Evolutionary conservation across 2,797 vertebrate species (phyloP), one percentile per base, ranked within the genome.

Genomic region (Australoheros facetus): DNA sequence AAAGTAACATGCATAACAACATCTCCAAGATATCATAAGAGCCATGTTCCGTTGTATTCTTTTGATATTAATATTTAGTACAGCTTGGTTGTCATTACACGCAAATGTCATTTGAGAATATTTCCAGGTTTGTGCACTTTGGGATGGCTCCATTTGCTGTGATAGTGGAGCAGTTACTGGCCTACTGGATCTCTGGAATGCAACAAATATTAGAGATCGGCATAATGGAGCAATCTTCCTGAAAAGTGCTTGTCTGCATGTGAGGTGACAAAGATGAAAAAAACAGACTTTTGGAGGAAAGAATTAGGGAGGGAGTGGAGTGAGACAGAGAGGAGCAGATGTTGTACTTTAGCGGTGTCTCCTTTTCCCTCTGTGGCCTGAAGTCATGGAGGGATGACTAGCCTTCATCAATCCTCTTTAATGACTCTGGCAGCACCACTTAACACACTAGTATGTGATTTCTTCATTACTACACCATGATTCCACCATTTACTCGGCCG

Each of bases 371-470:
- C 77, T 69, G 82, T 88, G 89, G 91, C 88, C 92, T 78, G 82
- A 72, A 91, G 89, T 91, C 86, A 86, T 75, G 81, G 80, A 83
- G 88, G 85, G 81, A 88, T 89, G 90, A 91, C 82, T 87, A 58
- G 81, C 91, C 87, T 91, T 91, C 92, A 94, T 93, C 93, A 93
- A 89, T 92, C 88, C 86, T 88, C 86, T 86, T 87, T 93, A 93
- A 94, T 87, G 89, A 88, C 85, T 85, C 83, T 87, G 85, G 91
- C 90, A 89, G 88, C 85, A 85, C 80, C 85, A 81, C 86, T 93
- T 92, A 93, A 87, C 82, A 54, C 88, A 82, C 78, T 84, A 71
- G 83, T 89, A 82, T 79, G 89, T 87, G 80, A 92, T 91, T 92
- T 90, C 89, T 88, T 91, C 88, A 92, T 91, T 88, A 90, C 82